phyloP scores from a whole-genome alignment of 2,113 vertebrate species.

The Glareola pratincola region DNA sequence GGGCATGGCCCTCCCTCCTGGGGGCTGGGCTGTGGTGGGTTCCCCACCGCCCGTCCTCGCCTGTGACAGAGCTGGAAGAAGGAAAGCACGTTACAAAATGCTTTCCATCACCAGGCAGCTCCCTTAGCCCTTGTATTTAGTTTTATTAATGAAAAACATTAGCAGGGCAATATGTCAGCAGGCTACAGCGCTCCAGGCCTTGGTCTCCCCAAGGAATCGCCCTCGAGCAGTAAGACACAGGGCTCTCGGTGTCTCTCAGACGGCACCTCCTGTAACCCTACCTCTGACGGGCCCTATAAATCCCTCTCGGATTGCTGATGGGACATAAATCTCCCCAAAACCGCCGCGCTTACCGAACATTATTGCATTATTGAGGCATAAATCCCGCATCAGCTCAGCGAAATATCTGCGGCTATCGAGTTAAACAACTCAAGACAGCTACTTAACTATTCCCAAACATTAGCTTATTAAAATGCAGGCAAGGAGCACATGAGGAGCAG shows the following conservation, averaged over 20 bases:
- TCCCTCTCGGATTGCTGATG: constrained; percentile 5
- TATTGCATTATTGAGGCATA: constrained; percentile 55
- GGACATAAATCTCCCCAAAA: constrained; percentile 10
- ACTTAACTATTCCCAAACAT: constrained; percentile 54
- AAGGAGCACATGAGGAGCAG: background rate
- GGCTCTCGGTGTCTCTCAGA: background rate
- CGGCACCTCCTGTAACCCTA: background rate
- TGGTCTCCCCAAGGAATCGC: background rate
- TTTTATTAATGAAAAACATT: constrained; percentile 2
- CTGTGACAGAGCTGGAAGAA: background rate
- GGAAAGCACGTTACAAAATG: background rate
- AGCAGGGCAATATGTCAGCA: background rate
- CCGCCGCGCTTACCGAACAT: background rate
- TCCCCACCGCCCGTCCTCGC: background rate
- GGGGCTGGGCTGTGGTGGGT: accelerated
- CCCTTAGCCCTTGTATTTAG: background rate
- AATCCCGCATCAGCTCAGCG: constrained; percentile 32
- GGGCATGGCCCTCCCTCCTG: background rate
- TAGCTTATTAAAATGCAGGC: constrained; percentile 27
- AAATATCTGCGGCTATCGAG: background rate
- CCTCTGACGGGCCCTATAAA: constrained; percentile 10
- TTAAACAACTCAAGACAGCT: constrained; percentile 51
- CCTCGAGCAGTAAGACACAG: background rate
- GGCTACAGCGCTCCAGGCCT: background rate
- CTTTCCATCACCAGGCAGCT: background rate